phyloP scores from a whole-genome alignment of 2,888 invertebrate genomes.

The Laspeyria flexula region DNA sequence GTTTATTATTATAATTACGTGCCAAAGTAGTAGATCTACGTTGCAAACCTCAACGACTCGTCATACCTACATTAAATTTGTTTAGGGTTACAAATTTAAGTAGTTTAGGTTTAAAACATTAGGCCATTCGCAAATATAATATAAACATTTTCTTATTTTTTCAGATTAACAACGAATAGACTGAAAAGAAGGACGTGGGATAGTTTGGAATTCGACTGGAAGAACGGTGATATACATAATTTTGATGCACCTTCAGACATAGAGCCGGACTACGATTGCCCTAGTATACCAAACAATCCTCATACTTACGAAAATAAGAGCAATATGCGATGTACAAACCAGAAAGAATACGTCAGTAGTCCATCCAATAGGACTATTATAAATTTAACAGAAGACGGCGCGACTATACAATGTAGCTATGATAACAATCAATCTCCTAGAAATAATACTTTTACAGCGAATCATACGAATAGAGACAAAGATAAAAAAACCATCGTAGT shows the following conservation, averaged over 20 bases:
- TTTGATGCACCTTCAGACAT: constrained; percentile 82
- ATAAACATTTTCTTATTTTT: too few species aligned
- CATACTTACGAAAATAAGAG: constrained; percentile 76
- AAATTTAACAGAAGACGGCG: constrained; percentile 90
- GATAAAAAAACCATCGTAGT: constrained; percentile 90
- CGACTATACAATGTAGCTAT: constrained; percentile 89
- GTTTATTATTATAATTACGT: too few species aligned
- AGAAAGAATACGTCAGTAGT: constrained; percentile 66
- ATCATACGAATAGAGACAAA: constrained; percentile 65
- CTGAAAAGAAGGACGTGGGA: constrained; percentile 86
- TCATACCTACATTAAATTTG: too few species aligned
- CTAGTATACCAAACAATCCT: constrained; percentile 81
- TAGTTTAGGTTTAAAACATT: too few species aligned
- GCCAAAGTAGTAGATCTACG: too few species aligned
- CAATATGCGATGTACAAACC: constrained; percentile 60
- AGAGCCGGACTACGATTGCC: constrained; percentile 79
- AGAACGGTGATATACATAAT: constrained; percentile 78
- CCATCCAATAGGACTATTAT: constrained; percentile 90
- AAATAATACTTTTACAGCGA: constrained; percentile 68
- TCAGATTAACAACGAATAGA: constrained; percentile 75
- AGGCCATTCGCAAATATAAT: too few species aligned
- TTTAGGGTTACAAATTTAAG: too few species aligned
- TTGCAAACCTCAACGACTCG: too few species aligned
- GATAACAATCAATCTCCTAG: constrained; percentile 76
- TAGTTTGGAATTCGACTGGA: constrained; percentile 86